Conservation (phyloP, 1,140 invertebrate species). For the Diorhabda carinulata region DNA sequence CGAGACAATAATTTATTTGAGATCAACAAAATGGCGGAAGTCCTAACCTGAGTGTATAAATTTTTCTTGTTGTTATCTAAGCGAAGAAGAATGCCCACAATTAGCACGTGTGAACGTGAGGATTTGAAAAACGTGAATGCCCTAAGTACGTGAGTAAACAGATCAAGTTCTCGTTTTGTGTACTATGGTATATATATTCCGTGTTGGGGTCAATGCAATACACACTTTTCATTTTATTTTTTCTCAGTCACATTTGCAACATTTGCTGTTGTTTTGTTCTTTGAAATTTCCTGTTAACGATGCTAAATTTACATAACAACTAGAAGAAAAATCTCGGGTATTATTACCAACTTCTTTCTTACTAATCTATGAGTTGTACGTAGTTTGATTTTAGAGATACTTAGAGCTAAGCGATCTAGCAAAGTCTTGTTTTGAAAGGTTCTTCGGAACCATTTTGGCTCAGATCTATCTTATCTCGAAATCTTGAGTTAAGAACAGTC, state of each 20-base stretch:
- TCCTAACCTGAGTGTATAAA: neutral
- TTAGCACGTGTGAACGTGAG: constrained; percentile 1
- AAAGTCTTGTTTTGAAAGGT: too few species aligned
- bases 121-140: neutral
- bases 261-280: neutral
- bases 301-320: too few species aligned
- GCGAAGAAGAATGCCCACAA: neutral
- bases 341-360: too few species aligned
- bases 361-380: too few species aligned
- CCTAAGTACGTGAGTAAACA: constrained; percentile 2
- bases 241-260: neutral
- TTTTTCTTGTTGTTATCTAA: neutral
- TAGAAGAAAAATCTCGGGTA: too few species aligned
- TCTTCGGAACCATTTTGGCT: too few species aligned
- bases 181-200: neutral
- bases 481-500: too few species aligned
- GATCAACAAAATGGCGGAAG: too few species aligned
- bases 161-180: neutral
- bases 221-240: neutral
- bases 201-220: neutral
- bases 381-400: too few species aligned
- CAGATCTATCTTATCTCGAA: too few species aligned
- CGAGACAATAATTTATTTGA: too few species aligned
- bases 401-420: too few species aligned
- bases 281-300: neutral